Conservation (phyloP, 1,140 invertebrate genomes). For the Drosophila cardini region DNA sequence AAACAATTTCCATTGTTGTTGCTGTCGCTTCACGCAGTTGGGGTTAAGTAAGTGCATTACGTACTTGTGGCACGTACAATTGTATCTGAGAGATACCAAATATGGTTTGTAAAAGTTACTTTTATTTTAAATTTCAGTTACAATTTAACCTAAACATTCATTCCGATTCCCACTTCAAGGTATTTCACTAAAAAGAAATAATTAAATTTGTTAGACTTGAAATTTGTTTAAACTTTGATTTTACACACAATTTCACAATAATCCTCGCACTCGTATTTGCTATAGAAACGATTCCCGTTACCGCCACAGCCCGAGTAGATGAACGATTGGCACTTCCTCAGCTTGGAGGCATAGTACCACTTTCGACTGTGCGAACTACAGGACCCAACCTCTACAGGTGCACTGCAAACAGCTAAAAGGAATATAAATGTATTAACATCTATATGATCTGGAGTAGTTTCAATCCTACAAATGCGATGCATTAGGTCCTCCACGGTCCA, state of each 20-base stretch:
- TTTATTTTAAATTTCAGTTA: background rate
- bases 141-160: no score
- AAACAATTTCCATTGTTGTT: conserved; percentile 37
- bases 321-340: conserved; percentile 6
- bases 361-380: conserved; percentile 5
- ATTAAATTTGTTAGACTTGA: background rate
- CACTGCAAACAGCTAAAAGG: conserved; percentile 15
- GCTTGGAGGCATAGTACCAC: conserved; percentile 11
- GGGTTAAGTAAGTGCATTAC: conserved; percentile 47
- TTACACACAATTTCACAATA: conserved; percentile 17
- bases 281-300: conserved; percentile 36
- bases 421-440: background rate
- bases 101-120: background rate
- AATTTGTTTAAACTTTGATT: no score
- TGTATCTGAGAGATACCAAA: conserved; percentile 32
- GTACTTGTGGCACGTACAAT: conserved; percentile 18
- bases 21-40: conserved; percentile 24
- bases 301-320: conserved; percentile 36
- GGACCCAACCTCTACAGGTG: background rate
- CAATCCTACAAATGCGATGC: background rate
- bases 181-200: background rate
- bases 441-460: background rate
- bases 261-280: conserved; percentile 7
- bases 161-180: background rate
- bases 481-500: conserved; percentile 9